Evolutionary conservation across 2,888 invertebrate genomes (phyloP).

Genomic region (Acanthopleura granulata): DNA sequence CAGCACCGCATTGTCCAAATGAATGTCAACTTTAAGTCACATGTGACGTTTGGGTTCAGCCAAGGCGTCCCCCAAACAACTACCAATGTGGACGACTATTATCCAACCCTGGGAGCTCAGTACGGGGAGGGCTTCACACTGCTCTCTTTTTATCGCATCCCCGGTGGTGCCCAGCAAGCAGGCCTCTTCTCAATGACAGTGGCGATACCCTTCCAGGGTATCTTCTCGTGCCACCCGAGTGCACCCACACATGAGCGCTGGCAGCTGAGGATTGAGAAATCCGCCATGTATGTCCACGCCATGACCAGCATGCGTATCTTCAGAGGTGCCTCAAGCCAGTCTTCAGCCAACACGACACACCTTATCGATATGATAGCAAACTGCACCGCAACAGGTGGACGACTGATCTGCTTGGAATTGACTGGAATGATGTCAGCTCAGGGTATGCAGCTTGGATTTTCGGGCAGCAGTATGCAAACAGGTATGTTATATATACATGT

Average conservation of each 20-base stretch:
- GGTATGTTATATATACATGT: slow-evolving; percentile 17
- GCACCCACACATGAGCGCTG: slow-evolving; percentile 41
- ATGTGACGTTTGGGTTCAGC: slow-evolving; percentile 5
- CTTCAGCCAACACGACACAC: slow-evolving; percentile 27
- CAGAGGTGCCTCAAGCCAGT: neutral
- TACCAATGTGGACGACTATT: slow-evolving; percentile 17
- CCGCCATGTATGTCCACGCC: slow-evolving; percentile 30
- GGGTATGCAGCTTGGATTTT: slow-evolving; percentile 19
- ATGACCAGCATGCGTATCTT: neutral
- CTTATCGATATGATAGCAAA: slow-evolving; percentile 44
- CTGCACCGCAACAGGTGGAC: slow-evolving; percentile 43
- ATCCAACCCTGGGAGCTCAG: slow-evolving; percentile 31
- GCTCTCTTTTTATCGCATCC: slow-evolving; percentile 39
- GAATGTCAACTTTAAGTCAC: neutral
- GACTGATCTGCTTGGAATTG: slow-evolving; percentile 50
- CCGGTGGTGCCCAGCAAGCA: slow-evolving; percentile 29
- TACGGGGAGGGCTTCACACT: slow-evolving; percentile 39
- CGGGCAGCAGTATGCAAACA: slow-evolving; percentile 23
- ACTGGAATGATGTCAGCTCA: slow-evolving; percentile 42
- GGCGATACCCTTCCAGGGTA: slow-evolving; percentile 41
- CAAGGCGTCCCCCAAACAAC: neutral
- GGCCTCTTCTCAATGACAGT: slow-evolving; percentile 33
- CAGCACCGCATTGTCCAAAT: slow-evolving; percentile 9
- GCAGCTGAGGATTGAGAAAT: slow-evolving; percentile 55
- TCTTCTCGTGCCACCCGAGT: slow-evolving; percentile 44